phyloP scores from a whole-genome alignment of 1,140 invertebrate genomes.

The Sitodiplosis mosellana region DNA sequence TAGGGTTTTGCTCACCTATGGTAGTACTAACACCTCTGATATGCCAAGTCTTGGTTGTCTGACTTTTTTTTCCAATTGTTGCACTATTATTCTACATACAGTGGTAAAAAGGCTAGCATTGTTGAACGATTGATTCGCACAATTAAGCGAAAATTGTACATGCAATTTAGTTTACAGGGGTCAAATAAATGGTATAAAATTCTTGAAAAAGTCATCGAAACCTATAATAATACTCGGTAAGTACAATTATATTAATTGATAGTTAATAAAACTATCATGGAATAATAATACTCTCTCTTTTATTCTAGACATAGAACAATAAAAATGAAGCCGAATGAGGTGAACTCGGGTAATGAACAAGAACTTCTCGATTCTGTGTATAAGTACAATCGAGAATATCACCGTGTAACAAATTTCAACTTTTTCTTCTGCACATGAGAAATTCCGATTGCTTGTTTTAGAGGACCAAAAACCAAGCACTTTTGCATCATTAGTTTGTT shows the following conservation, averaged over 20 bases:
- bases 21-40: no score
- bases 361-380: slow-evolving; percentile 9
- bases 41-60: no score
- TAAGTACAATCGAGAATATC: slow-evolving; percentile 13
- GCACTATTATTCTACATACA: slow-evolving; percentile 27
- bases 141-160: slow-evolving; percentile 26
- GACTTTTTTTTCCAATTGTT: no score
- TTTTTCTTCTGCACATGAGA: no score
- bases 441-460: no score
- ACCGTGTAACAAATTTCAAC: no score
- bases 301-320: slow-evolving; percentile 22
- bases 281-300: no score
- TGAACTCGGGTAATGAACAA: slow-evolving; percentile 14
- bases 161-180: slow-evolving; percentile 24
- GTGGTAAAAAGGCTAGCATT: slow-evolving; percentile 25
- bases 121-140: slow-evolving; percentile 28
- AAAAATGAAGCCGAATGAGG: slow-evolving; percentile 19
- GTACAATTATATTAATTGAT: no score
- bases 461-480: no score
- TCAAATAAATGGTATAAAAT: slow-evolving; percentile 23
- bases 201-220: slow-evolving; percentile 17
- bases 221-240: slow-evolving; percentile 23
- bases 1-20: no score
- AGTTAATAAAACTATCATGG: no score
- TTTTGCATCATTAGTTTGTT: no score